Base-by-base conservation (phyloP, 2,888 invertebrate species). In the Arenicola marina region DNA sequence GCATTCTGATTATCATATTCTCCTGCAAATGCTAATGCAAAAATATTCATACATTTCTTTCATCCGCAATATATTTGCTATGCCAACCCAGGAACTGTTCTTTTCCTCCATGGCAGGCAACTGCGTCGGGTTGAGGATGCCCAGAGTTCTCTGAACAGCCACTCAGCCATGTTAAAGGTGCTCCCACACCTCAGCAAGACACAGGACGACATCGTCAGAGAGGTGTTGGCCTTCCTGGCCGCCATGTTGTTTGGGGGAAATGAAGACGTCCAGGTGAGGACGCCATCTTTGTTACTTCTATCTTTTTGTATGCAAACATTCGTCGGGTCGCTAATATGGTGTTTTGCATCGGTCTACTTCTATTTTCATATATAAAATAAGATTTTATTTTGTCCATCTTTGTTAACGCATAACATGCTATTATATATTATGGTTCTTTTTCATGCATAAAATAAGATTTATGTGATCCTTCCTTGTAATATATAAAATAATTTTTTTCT, bases 191-290 rank as follows among this genome's bases (percentile, higher is more conserved):
- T 82, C 61, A 70, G 75, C 21, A 73, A 77, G 31, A 72, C 74
- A 2, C 69, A 75, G 43, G 78, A 80, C 56, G 66, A 72, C 21
- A 71, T 83, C 15, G 76, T 81, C 2, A 65, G 75, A 26, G 82
- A 82, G 57, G 72, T 79, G n/a, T 70, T 82, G 15, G 76, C 77
- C 15, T 79, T 81, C 61, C 64, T 80, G 31, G 75, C 76, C 4
- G 69, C 70, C 26, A 72, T 81, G 51, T 68, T 82, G 33, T 81
- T 78, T 64, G 77, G 76, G 29, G 81, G 81, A 15, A 82, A 82
- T 65, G 71, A 72, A 26, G 66, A 72, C 46, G 80, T 80, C 1
- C 81, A 81, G 78, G 79, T 77, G 62, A 38, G n/a, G n/a, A n/a
- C n/a, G n/a, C n/a, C n/a, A n/a, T n/a, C n/a, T n/a, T n/a, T n/a